Base-by-base conservation (phyloP, 2,888 invertebrate species). In the Sthenelais limicola region DNA sequence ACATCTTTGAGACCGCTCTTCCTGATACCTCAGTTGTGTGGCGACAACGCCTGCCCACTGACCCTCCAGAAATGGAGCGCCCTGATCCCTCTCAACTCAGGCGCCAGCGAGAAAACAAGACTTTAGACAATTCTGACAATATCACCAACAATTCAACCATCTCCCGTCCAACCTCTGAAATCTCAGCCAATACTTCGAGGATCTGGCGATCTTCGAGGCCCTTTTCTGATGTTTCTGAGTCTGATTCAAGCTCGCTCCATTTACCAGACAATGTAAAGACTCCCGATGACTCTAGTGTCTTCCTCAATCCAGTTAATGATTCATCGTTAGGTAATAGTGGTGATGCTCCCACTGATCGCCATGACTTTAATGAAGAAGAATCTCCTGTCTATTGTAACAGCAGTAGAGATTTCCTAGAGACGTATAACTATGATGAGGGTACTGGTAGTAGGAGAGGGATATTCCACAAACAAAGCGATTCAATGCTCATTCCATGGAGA, bases 391-490 rank as follows among this genome's bases (percentile, higher is more conserved):
- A 62, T 24, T 38, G 38, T 24, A 35, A 12, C 21, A 62, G 62
- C 26, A 62, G 62, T 24, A 35, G 62, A 9, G 62, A 62, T 21
- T 62, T 62, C 38, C 62, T 62, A 4, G 21, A 35, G 7, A n/a
- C 38, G 38, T 62, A 38, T 38, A 28, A 21, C 0, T 62, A 38
- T 62, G 62, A 62, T 5, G 38, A 38, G 62, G 24, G 43, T 12
- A 43, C 38, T n/a, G n/a, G 26, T 9, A 15, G 38, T 21, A 62
- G 3, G 15, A 21, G 38, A 15, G 43, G 12, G 62, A 62, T 62
- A 24, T 62, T 38, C 38, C 62, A 62, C 62, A 33, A 62, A n/a
- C 62, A 62, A n/a, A 62, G 62, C 24, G 62, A 62, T 21, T 62
- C 62, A 3, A 62, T 62, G 62, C 15, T 62, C 2, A n/a, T 62